phyloP scores from a whole-genome alignment of 2,888 invertebrate species.

The Tholera decimalis region DNA sequence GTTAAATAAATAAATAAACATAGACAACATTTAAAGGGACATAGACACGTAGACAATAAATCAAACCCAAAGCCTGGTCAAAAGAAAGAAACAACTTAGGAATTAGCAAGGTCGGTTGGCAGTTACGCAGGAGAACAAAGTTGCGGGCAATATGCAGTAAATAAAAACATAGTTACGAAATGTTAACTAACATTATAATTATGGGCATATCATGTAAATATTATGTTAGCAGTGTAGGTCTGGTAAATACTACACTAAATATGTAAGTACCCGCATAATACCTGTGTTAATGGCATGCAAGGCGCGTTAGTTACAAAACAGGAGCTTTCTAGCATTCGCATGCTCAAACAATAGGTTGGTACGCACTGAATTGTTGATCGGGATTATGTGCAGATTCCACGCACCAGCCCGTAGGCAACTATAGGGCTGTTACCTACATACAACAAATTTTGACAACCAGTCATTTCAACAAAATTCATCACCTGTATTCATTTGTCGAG shows the following conservation, averaged over 20 bases:
- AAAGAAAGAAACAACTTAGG: too few species aligned
- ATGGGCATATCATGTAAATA: background rate
- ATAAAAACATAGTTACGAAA: too few species aligned
- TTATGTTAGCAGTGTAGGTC: conserved; percentile 37
- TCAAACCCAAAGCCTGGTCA: too few species aligned
- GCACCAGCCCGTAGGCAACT: conserved; percentile 44
- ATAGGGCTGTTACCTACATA: conserved; percentile 37
- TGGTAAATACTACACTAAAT: conserved; percentile 46
- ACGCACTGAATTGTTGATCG: conserved; percentile 58
- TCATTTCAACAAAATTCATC: too few species aligned
- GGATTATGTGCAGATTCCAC: conserved; percentile 61
- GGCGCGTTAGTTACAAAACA: conserved; percentile 74
- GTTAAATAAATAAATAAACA: too few species aligned
- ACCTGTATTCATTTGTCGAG: too few species aligned
- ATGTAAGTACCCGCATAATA: conserved; percentile 58
- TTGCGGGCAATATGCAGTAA: too few species aligned
- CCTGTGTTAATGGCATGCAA: conserved; percentile 68
- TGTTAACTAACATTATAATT: too few species aligned
- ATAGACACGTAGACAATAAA: too few species aligned
- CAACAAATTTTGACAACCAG: background rate
- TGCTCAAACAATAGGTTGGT: conserved; percentile 77
- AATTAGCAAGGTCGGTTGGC: too few species aligned
- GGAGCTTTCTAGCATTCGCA: conserved; percentile 79
- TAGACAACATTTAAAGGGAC: too few species aligned
- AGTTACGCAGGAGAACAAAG: too few species aligned